Conservation (phyloP, 2,888 invertebrate genomes). For the Latrodectus hesperus region DNA sequence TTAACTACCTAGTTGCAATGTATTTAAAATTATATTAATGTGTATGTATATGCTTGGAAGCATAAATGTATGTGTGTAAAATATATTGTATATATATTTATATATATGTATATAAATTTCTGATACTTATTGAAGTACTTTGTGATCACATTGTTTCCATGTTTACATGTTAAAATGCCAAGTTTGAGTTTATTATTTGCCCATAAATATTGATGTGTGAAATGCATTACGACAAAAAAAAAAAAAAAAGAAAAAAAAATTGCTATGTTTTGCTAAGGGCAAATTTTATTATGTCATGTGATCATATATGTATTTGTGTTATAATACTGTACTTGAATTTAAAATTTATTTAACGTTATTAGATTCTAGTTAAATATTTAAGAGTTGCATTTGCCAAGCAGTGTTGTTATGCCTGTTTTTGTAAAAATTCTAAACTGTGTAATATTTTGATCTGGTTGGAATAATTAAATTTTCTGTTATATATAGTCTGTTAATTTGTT, state of each 20-base stretch:
- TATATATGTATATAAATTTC: conserved; percentile 65
- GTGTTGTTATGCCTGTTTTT: conserved; percentile 49
- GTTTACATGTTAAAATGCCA: conserved; percentile 57
- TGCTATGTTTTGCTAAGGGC: conserved; percentile 47
- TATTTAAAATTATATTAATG: conserved; percentile 43
- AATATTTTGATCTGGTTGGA: conserved; percentile 45
- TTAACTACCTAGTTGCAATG: conserved; percentile 42
- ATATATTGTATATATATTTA: conserved; percentile 15
- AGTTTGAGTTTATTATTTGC: conserved; percentile 41
- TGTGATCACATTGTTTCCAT: conserved; percentile 66
- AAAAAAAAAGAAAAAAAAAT: too few relatives aligned
- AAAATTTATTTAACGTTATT: conserved; percentile 59
- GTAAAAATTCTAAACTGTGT: conserved; percentile 34
- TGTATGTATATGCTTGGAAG: conserved; percentile 17
- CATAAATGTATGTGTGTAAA: conserved; percentile 29
- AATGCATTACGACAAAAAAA: conserved; percentile 39
- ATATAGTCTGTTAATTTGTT: conserved; percentile 43
- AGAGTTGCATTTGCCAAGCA: conserved; percentile 58
- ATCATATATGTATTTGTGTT: conserved; percentile 42
- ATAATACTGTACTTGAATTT: conserved; percentile 49
- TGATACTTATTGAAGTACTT: conserved; percentile 68
- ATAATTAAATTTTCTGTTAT: conserved; percentile 24
- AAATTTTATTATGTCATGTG: conserved; percentile 30
- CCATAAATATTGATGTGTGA: conserved; percentile 49
- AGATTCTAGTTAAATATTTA: conserved; percentile 51